A percentile compares a stretch with the other conserved stretches of the same genome.
These are phyloP conservation scores for Leptoteleia sp. DNA, from an alignment of 1,140 invertebrate genomes.

Conservation along the genomic window DNA sequence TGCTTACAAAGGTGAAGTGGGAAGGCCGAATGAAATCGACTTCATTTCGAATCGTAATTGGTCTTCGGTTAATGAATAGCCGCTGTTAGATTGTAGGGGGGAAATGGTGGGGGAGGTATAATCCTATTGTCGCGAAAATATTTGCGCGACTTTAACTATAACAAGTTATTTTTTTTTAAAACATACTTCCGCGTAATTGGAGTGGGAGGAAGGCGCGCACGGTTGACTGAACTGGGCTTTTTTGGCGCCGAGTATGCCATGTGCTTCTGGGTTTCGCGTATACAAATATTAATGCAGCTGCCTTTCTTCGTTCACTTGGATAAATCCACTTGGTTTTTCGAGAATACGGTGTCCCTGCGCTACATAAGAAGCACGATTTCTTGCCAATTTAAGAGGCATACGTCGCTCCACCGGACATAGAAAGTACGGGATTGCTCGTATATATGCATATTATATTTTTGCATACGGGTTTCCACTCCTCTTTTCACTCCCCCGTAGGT, in stretches of 20 bases:
- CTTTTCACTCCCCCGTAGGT: slow-evolving; percentile 53
- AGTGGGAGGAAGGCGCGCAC: slow-evolving; percentile 13
- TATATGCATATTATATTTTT: slow-evolving; percentile 65
- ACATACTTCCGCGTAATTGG: slow-evolving; percentile 23
- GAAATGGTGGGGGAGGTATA: too few relatives aligned
- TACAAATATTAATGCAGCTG: slow-evolving; percentile 65
- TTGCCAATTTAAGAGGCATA: slow-evolving; percentile 66
- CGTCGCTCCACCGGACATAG: slow-evolving; percentile 65
- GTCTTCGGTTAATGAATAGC: too few relatives aligned
- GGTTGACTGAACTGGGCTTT: slow-evolving; percentile 34
- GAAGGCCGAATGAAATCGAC: too few relatives aligned
- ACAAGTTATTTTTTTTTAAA: slow-evolving; percentile 16
- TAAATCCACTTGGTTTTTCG: slow-evolving; percentile 65
- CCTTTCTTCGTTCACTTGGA: slow-evolving; percentile 62
- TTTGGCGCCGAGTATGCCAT: slow-evolving; percentile 35
- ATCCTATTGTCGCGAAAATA: not conserved
- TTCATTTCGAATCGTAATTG: too few relatives aligned
- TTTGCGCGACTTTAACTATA: slow-evolving; percentile 1
- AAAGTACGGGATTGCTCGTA: slow-evolving; percentile 52
- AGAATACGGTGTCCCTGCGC: slow-evolving; percentile 56
- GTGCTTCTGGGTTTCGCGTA: slow-evolving; percentile 22
- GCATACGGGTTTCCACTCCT: slow-evolving; percentile 49
- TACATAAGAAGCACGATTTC: slow-evolving; percentile 63
- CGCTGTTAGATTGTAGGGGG: too few relatives aligned
- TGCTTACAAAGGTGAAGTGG: too few relatives aligned